Percentiles rank a stretch among this genome's conserved stretches.
Evolutionary conservation across 2,113 vertebrate genomes (phyloP).

Genomic region (Naja naja): DNA sequence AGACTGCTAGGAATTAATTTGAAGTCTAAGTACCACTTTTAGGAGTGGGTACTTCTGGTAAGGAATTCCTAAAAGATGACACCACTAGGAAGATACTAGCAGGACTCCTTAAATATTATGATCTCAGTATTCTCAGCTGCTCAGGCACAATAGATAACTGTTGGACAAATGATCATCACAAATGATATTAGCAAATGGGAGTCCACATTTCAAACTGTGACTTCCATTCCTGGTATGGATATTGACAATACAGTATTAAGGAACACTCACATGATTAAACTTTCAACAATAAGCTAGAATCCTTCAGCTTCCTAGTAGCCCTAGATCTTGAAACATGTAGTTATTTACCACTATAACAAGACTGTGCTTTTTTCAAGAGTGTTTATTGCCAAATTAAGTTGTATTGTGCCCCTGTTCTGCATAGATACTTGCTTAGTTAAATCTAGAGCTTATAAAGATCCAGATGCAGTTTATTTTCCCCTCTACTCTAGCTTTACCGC

Average conservation of each 20-base stretch:
- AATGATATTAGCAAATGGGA: not conserved
- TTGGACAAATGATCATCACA: not conserved
- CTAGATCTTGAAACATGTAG: constrained; percentile 19
- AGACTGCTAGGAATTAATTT: not conserved
- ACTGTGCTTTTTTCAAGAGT: constrained; percentile 64
- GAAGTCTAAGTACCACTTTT: not conserved
- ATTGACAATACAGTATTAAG: constrained; percentile 1
- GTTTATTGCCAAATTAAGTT: constrained; percentile 62
- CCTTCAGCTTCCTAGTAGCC: constrained; percentile 13
- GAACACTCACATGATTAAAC: constrained; percentile 16
- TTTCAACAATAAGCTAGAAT: constrained; percentile 11
- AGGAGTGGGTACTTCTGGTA: not conserved
- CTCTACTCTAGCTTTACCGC: not conserved
- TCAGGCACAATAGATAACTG: constrained; percentile 7
- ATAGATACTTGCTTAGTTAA: not conserved
- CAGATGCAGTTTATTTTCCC: not conserved
- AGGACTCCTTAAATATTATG: not conserved
- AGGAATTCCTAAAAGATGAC: not conserved
- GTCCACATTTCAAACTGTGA: constrained; percentile 1
- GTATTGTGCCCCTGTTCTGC: constrained; percentile 29
- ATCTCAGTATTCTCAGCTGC: not conserved
- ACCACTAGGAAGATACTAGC: not conserved
- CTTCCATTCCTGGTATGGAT: not conserved
- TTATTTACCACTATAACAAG: not conserved
- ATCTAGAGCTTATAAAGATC: not conserved